phyloP scores from a whole-genome alignment of 1,140 invertebrate species.

The Leptinotarsa undecemlineata region DNA sequence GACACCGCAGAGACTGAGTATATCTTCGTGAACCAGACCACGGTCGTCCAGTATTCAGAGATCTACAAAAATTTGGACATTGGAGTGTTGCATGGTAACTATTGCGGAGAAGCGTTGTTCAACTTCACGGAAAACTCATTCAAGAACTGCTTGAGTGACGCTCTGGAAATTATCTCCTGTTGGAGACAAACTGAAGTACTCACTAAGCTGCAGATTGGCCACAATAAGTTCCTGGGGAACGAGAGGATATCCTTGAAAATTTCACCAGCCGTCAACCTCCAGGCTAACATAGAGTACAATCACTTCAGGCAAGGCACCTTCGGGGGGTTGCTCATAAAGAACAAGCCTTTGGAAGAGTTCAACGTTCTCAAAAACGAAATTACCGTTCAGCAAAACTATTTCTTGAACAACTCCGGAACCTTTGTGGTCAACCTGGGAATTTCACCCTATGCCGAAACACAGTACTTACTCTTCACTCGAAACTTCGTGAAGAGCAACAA shows the following conservation, averaged over 20 bases:
- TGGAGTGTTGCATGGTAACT: constrained; percentile 82
- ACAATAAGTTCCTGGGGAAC: constrained; percentile 82
- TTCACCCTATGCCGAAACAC: constrained; percentile 79
- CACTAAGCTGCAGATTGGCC: constrained; percentile 77
- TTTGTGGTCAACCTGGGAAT: constrained; percentile 88
- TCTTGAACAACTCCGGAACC: constrained; percentile 81
- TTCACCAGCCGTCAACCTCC: constrained; percentile 82
- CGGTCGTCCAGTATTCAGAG: constrained; percentile 83
- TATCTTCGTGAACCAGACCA: constrained; percentile 79
- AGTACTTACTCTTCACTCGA: constrained; percentile 82
- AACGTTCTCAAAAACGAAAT: constrained; percentile 69
- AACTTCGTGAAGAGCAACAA: constrained; percentile 88
- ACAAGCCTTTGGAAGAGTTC: constrained; percentile 75
- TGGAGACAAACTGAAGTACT: constrained; percentile 67
- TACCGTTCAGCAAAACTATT: constrained; percentile 85
- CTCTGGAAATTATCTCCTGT: constrained; percentile 78
- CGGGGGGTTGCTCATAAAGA: constrained; percentile 86
- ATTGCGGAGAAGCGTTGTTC: constrained; percentile 73
- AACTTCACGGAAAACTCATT: constrained; percentile 88
- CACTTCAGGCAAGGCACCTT: constrained; percentile 79
- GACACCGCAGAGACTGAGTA: constrained; percentile 82
- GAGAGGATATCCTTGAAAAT: constrained; percentile 76
- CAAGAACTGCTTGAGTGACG: constrained; percentile 73
- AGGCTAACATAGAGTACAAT: constrained; percentile 83
- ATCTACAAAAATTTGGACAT: constrained; percentile 82